These are phyloP conservation scores for Nephrotoma flavescens DNA, from an alignment of 2,888 invertebrate genomes.

Conservation along the genomic window DNA sequence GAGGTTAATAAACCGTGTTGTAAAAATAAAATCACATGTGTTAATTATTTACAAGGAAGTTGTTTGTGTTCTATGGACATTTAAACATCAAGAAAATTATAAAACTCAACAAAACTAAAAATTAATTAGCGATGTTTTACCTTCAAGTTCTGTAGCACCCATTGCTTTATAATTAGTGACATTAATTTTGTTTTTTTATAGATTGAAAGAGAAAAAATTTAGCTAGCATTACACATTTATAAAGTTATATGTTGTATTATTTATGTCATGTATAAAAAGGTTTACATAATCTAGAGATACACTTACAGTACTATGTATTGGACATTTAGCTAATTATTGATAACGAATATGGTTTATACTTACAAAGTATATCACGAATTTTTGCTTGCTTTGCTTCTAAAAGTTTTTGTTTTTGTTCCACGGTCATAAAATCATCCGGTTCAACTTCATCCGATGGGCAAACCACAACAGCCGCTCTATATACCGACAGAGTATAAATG, in stretches of 20 bases:
- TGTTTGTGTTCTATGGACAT: background rate
- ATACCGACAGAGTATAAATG: background rate
- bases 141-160: constrained; percentile 21
- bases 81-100: background rate
- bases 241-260: background rate
- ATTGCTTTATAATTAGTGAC: constrained; percentile 15
- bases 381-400: constrained; percentile 65
- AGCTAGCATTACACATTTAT: background rate
- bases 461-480: constrained; percentile 59
- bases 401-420: constrained; percentile 63
- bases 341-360: constrained; percentile 19
- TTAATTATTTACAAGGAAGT: background rate
- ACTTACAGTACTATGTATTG: background rate
- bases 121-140: constrained; percentile 14
- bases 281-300: background rate
- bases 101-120: background rate
- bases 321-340: background rate
- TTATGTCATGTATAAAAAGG: background rate
- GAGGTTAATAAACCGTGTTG: background rate
- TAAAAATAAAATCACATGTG: background rate
- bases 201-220: constrained; percentile 7
- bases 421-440: constrained; percentile 49
- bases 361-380: constrained; percentile 68
- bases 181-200: background rate
- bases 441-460: constrained; percentile 72